Percentiles rank a stretch among this genome's conserved stretches.
Conservation (phyloP, 2,113 vertebrate genomes). For the Dunckerocampus dactyliophorus region DNA sequence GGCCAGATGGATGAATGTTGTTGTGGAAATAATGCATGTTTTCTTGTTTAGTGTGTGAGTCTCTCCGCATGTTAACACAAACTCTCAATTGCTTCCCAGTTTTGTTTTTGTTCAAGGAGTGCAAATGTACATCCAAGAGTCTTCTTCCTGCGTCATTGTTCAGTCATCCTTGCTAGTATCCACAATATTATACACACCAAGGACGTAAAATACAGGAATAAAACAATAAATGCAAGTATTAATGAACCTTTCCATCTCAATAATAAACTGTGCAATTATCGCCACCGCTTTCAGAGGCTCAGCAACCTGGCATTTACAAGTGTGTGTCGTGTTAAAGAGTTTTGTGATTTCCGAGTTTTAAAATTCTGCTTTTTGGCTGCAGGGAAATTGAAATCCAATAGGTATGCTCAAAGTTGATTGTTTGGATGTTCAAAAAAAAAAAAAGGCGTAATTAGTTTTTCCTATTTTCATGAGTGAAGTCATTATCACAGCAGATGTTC, state of each 20-base stretch:
- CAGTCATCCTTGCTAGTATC: too few relatives aligned
- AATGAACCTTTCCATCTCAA: too few relatives aligned
- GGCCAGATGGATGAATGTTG: conserved; percentile 46
- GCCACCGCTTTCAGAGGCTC: too few relatives aligned
- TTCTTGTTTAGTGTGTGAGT: background rate
- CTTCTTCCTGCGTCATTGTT: too few relatives aligned
- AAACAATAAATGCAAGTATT: too few relatives aligned
- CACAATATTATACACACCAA: too few relatives aligned
- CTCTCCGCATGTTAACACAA: background rate
- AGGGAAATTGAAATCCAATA: conserved; percentile 25
- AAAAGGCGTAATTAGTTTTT: conserved; percentile 35
- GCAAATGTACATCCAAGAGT: too few relatives aligned
- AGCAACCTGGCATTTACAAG: too few relatives aligned
- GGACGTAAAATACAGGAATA: too few relatives aligned
- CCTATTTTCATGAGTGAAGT: conserved; percentile 37
- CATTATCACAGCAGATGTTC: conserved; percentile 55
- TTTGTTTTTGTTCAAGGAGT: conserved; percentile 8
- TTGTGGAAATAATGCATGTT: conserved; percentile 3
- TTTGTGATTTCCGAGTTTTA: too few relatives aligned
- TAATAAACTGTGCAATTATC: too few relatives aligned
- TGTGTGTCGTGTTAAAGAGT: too few relatives aligned
- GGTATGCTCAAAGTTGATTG: conserved; percentile 8
- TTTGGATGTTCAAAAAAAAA: conserved; percentile 30
- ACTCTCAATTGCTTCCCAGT: background rate
- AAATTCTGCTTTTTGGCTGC: conserved; percentile 2